These are phyloP conservation scores for Menidia beryllina DNA, from an alignment of 2,113 vertebrate genomes.

Conservation along the genomic window DNA sequence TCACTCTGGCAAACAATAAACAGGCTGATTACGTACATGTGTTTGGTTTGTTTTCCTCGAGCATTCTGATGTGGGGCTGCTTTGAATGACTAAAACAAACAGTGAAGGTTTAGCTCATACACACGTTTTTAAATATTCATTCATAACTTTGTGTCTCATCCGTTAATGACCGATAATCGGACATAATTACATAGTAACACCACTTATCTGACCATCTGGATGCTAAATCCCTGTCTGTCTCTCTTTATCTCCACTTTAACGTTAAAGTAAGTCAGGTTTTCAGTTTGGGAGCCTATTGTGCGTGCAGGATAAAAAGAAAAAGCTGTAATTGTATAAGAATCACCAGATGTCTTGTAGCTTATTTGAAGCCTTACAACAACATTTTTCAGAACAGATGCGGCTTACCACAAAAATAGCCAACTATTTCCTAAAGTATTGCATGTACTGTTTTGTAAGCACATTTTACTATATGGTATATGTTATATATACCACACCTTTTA, in stretches of 20 bases:
- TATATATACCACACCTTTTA: too few species aligned
- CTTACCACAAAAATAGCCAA: conserved; percentile 12
- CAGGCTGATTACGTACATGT: background rate
- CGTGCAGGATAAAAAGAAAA: background rate
- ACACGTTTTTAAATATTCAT: background rate
- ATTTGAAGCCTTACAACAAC: conserved; percentile 13
- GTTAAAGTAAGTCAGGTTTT: background rate
- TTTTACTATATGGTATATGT: conserved; percentile 6
- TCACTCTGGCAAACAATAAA: background rate
- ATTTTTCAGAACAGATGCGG: background rate
- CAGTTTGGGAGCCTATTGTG: background rate
- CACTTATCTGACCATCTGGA: too few species aligned
- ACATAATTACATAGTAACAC: too few species aligned
- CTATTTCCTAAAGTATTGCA: conserved; percentile 15
- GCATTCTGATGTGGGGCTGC: conserved; percentile 3
- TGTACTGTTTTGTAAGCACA: background rate
- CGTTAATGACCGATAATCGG: too few species aligned
- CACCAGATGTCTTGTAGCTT: background rate
- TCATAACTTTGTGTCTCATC: background rate
- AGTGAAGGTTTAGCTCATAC: background rate
- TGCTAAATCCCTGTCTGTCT: too few species aligned
- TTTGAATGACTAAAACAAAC: background rate
- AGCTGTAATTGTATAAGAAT: background rate
- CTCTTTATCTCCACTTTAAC: too few species aligned
- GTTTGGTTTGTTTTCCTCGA: background rate